Evolutionary conservation across 2,888 invertebrate genomes (phyloP).

Genomic region (Melanostoma mellinum): DNA sequence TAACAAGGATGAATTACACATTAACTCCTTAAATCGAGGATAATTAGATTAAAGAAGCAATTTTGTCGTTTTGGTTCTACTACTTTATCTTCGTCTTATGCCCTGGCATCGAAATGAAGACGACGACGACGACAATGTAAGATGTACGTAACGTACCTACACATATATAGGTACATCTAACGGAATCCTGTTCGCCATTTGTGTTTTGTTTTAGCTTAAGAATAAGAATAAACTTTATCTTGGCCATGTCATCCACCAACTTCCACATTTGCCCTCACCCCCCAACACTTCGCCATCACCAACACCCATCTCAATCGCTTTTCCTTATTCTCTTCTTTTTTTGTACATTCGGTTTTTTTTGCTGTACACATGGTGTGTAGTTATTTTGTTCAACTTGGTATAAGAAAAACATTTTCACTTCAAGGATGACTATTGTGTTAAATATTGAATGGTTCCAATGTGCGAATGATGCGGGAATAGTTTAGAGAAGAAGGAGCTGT

Average conservation of each 20-base stretch:
- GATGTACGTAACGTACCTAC: no score
- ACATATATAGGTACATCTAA: not conserved
- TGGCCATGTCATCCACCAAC: constrained; percentile 8
- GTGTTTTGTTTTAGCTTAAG: constrained; percentile 44
- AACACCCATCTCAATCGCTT: no score
- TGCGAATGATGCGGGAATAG: constrained; percentile 55
- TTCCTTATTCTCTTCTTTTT: constrained; percentile 3
- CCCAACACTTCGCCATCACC: no score
- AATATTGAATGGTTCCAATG: constrained; percentile 61
- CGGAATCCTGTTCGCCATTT: constrained; percentile 38
- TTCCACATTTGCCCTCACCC: not conserved
- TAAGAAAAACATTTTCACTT: constrained; percentile 47
- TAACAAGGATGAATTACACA: constrained; percentile 73
- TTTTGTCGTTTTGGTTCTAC: constrained; percentile 66
- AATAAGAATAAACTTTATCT: constrained; percentile 34
- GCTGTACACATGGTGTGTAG: not conserved
- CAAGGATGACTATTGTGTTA: constrained; percentile 61
- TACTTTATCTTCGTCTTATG: constrained; percentile 65
- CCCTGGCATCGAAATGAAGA: constrained; percentile 31
- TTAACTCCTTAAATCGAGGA: constrained; percentile 72
- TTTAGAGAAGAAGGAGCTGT: constrained; percentile 30
- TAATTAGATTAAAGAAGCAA: constrained; percentile 73
- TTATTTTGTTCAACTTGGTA: constrained; percentile 35
- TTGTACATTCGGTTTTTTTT: not conserved
- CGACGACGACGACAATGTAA: not conserved